Percentiles rank a stretch among this genome's conserved stretches.
Evolutionary conservation across 1,140 invertebrate species (phyloP).

Genomic region (Drosophila yakuba): DNA sequence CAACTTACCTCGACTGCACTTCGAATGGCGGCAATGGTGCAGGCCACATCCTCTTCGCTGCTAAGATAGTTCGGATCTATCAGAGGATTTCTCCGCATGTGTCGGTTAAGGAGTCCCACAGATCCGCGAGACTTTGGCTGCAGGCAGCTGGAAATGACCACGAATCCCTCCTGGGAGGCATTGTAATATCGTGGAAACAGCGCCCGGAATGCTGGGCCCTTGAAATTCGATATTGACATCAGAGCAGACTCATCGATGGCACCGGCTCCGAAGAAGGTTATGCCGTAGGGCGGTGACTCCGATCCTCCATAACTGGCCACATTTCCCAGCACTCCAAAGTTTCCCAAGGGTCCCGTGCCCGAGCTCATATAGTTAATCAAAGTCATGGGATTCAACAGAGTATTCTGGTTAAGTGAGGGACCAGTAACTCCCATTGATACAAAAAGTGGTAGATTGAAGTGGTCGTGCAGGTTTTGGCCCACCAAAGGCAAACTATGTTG

Average conservation of each 20-base stretch:
- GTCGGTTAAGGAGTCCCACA: conserved; percentile 86
- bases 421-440: conserved; percentile 88
- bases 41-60: conserved; percentile 86
- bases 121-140: conserved; percentile 89
- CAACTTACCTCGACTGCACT: conserved; percentile 85
- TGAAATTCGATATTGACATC: conserved; percentile 88
- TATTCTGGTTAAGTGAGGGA: conserved; percentile 86
- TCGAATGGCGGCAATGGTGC: conserved; percentile 88
- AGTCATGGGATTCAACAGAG: conserved; percentile 86
- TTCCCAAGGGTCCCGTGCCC: conserved; percentile 86
- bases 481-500: conserved; percentile 86
- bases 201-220: conserved; percentile 87
- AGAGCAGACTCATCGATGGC: conserved; percentile 88
- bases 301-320: conserved; percentile 78
- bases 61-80: conserved; percentile 92
- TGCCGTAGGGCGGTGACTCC: conserved; percentile 83
- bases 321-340: conserved; percentile 87
- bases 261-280: conserved; percentile 89
- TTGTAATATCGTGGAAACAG: conserved; percentile 88
- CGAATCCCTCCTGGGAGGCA: conserved; percentile 88
- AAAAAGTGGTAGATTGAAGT: conserved; percentile 89
- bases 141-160: conserved; percentile 88
- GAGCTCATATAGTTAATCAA: conserved; percentile 87
- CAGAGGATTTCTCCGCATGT: conserved; percentile 87
- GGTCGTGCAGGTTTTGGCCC: conserved; percentile 89